Evolutionary conservation across 2,888 invertebrate species (phyloP), one percentile per base, ranked within the genome.

Genomic region (Marronus borbonicus): DNA sequence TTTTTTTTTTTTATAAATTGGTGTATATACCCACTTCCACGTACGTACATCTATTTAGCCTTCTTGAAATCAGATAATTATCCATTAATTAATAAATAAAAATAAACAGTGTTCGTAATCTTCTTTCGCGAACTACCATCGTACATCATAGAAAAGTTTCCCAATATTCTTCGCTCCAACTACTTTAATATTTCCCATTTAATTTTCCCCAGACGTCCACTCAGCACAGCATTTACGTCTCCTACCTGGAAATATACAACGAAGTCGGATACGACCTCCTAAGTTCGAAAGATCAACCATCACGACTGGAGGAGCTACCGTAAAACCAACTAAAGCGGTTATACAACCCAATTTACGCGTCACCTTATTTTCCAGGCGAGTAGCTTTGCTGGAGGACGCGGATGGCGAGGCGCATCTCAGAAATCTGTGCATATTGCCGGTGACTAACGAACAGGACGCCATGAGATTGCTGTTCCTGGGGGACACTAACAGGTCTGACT

Each of bases 231-330:
- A 84, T 90, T 76, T 88, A 89, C 82, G 87, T 91, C 76, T 90
- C 91, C 1, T 91, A 90, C 82, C 85, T 91, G 85, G 91, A 91
- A 86, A 91, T 91, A 76, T 91, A 91, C 85, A 91, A 91, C 84
- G 91, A 91, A 85, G 86, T 88, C 75, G 90, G 90, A 12, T 91
- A 90, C 82, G 91, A 91, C 85, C 84, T 91, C 69, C 83, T 91
- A 65, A 89, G 89, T 83, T 86, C 89, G 49, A 89, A 86, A 81
- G 86, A 86, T 82, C 86, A 84, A 76, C 81, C 83, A 84, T 84
- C 85, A 36, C 85, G 85, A 81, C 83, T 90, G 78, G 90, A 90
- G 80, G 90, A 90, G 84, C 85, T 91, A 81, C 90, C 90, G 90
- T 90, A 86, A 88, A 12, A 89, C 28, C 50, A 17, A 8, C 10